Evolutionary conservation across 2,888 invertebrate genomes (phyloP), one percentile per base, ranked within the genome.

Genomic region (Parnassius orleans): DNA sequence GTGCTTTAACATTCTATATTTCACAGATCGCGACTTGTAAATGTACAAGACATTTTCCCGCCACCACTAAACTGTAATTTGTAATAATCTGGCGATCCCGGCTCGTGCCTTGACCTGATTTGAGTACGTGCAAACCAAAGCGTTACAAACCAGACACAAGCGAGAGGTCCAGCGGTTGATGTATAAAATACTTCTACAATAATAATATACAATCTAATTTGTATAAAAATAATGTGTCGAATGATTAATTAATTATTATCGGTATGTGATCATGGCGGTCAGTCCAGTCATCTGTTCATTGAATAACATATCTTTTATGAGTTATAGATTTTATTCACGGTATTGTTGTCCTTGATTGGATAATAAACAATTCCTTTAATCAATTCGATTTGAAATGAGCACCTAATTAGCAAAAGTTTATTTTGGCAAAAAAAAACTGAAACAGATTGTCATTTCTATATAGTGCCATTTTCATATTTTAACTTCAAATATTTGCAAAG

Each of bases 61-160:
- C 33, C 47, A 24, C 24, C 57, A 48, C 57, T 48, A 33, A 24
- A 54, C 66, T 73, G 74, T 75, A 77, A 80, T 79, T 83, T 83
- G 84, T 82, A 79, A 75, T 84, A 81, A 86, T 86, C 80, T 72
- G 80, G 76, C 81, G 78, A 79, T 87, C 85, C 87, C 77, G 76
- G 75, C 74, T 66, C 77, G 74, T 81, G 81, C 90, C 90, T 90
- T 90, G 90, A 88, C 90, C 89, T 79, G 86, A 88, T 87, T 83
- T 80, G 84, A 83, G 84, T 73, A 71, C 76, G 70, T 64, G 76
- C 75, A 72, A 74, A 65, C 72, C 68, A 67, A 65, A 51, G 68
- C 66, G 75, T 66, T 67, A 62, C 72, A 73, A 77, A 75, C 74
- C 76, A 19, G 19, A 19, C 19, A 19, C 19, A 19, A 19, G 19